phyloP scores from a whole-genome alignment of 2,888 invertebrate species.

The Athrips mouffetella region DNA sequence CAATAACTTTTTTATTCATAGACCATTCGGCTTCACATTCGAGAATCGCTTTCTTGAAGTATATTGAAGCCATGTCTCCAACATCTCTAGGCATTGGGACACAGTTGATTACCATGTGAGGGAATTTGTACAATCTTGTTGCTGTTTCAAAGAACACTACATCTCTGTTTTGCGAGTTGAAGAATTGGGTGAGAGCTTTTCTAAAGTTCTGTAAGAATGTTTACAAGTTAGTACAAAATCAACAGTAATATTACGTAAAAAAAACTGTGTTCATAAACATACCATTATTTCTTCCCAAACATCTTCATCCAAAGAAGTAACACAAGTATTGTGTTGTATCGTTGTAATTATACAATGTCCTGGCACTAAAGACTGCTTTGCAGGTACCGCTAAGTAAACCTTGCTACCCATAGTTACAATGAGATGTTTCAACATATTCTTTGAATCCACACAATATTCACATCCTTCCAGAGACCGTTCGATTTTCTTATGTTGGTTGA shows the following conservation, averaged over 20 bases:
- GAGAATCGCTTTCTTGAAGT: conserved; percentile 97
- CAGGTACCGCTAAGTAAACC: conserved; percentile 91
- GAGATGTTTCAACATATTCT: conserved; percentile 88
- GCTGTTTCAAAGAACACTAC: conserved; percentile 95
- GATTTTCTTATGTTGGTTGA: conserved; percentile 84
- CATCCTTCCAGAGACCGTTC: conserved; percentile 88
- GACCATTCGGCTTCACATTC: conserved; percentile 98
- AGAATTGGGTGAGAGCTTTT: conserved; percentile 88
- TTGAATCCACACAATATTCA: conserved; percentile 88
- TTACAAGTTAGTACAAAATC: conserved; percentile 3
- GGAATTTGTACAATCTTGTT: conserved; percentile 82
- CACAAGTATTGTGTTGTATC: conserved; percentile 87
- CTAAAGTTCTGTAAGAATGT: conserved; percentile 81
- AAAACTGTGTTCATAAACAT: too few species aligned
- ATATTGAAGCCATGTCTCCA: conserved; percentile 94
- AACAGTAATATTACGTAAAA: not conserved
- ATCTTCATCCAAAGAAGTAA: conserved; percentile 94
- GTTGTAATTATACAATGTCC: conserved; percentile 94
- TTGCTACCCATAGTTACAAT: conserved; percentile 89
- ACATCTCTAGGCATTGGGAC: conserved; percentile 90
- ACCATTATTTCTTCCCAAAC: conserved; percentile 93
- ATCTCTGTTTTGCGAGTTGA: conserved; percentile 84
- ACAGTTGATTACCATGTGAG: conserved; percentile 94
- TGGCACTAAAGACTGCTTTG: conserved; percentile 86
- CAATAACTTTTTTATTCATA: conserved; percentile 90